A percentile compares a stretch with the other conserved stretches of the same genome.
phyloP scores from a whole-genome alignment of 2,888 invertebrate genomes.

The Sericinus montela region DNA sequence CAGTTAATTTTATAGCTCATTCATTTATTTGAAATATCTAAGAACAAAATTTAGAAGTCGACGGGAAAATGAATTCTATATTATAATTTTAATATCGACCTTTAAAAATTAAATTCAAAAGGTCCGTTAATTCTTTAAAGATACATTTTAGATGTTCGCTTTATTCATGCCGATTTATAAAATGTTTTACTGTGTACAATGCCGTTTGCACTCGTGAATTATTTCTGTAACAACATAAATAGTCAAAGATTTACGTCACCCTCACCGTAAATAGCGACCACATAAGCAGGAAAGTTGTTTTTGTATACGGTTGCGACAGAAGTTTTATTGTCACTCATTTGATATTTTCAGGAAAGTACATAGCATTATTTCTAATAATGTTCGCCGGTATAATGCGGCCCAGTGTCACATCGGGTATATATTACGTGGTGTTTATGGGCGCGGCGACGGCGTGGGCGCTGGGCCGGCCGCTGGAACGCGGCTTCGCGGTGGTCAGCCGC shows the following conservation, averaged over 20 bases:
- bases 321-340: neutral
- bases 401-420: constrained; percentile 89
- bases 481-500: constrained; percentile 87
- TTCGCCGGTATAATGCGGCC: constrained; percentile 88
- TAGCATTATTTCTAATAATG: constrained; percentile 82
- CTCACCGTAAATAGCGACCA: too few species aligned
- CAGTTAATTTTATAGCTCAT: neutral
- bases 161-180: neutral
- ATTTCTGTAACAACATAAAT: neutral
- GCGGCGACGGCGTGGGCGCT: constrained; percentile 93
- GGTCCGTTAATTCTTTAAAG: too few species aligned
- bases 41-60: neutral
- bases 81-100: too few species aligned
- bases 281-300: too few species aligned
- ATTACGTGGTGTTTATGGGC: constrained; percentile 91
- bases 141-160: neutral
- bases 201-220: too few species aligned
- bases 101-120: too few species aligned
- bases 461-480: constrained; percentile 85
- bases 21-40: neutral
- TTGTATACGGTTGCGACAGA: too few species aligned
- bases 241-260: too few species aligned
- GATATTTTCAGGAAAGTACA: constrained; percentile 80
- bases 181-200: too few species aligned
- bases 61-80: too few species aligned